phyloP scores from a whole-genome alignment of 2,113 vertebrate species.

The Ptyas mucosa region DNA sequence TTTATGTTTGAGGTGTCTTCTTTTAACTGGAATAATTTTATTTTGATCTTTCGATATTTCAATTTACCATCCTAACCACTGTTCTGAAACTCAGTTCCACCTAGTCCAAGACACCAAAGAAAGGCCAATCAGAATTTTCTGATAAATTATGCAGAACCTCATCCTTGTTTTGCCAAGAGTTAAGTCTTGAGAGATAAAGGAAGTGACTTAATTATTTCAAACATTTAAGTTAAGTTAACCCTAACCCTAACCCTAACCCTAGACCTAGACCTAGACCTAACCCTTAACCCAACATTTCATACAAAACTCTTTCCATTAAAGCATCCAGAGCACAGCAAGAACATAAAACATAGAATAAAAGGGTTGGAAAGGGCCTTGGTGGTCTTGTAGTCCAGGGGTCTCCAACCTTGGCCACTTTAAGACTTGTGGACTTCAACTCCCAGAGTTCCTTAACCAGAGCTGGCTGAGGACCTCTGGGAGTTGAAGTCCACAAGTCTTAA shows the following conservation, averaged over 20 bases:
- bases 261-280: neutral
- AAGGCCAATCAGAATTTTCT: constrained; percentile 45
- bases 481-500: too few relatives aligned
- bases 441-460: too few relatives aligned
- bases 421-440: too few relatives aligned
- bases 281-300: constrained; percentile 11
- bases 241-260: too few relatives aligned
- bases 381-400: neutral
- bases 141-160: constrained; percentile 58
- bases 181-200: constrained; percentile 41
- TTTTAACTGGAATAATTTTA: constrained; percentile 55
- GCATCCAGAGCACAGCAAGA: constrained; percentile 16
- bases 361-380: neutral
- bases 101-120: constrained; percentile 31
- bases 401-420: too few relatives aligned
- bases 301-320: constrained; percentile 30
- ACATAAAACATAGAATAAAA: neutral
- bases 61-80: constrained; percentile 42
- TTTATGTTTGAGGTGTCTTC: constrained; percentile 21
- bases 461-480: too few relatives aligned
- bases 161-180: constrained; percentile 56
- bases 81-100: constrained; percentile 47
- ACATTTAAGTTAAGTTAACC: constrained; percentile 34
- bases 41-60: constrained; percentile 53
- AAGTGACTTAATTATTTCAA: constrained; percentile 43